Evolutionary conservation across 2,888 invertebrate genomes (phyloP).

Genomic region (Cantharis rufa): DNA sequence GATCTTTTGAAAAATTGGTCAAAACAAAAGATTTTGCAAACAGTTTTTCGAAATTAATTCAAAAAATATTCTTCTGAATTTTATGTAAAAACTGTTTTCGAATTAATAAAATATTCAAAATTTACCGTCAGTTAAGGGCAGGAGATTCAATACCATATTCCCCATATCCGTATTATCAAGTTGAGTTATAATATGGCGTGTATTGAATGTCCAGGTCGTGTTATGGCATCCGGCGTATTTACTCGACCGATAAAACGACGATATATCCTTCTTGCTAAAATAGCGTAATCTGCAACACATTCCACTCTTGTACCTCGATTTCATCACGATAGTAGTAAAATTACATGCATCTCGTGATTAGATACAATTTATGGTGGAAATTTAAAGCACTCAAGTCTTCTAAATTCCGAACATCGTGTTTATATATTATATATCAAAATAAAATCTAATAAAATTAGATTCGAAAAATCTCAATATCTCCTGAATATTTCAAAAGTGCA

Average conservation of each 20-base stretch:
- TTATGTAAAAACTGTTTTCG: background rate
- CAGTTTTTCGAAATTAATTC: too few relatives aligned
- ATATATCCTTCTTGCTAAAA: slow-evolving; percentile 12
- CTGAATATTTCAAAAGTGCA: background rate
- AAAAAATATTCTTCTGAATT: background rate
- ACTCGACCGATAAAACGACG: slow-evolving; percentile 11
- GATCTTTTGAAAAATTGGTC: too few relatives aligned
- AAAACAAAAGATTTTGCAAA: too few relatives aligned
- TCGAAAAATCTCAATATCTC: background rate
- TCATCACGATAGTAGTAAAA: background rate
- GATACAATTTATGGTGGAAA: slow-evolving; percentile 7
- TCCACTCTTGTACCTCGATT: slow-evolving; percentile 6
- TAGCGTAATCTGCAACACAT: slow-evolving; percentile 20
- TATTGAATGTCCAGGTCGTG: slow-evolving; percentile 11
- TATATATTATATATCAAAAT: background rate
- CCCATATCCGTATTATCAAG: background rate
- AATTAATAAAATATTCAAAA: background rate
- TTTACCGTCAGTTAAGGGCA: too few relatives aligned
- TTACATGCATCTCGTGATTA: slow-evolving; percentile 9
- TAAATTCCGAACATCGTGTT: background rate
- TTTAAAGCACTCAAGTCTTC: background rate
- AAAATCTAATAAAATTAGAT: background rate
- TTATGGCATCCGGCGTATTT: slow-evolving; percentile 22
- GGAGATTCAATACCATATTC: background rate
- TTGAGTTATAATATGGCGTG: background rate